Evolutionary conservation across 1,140 invertebrate genomes (phyloP), one percentile per base, ranked within the genome.

Genomic region (Drosophila leontia): DNA sequence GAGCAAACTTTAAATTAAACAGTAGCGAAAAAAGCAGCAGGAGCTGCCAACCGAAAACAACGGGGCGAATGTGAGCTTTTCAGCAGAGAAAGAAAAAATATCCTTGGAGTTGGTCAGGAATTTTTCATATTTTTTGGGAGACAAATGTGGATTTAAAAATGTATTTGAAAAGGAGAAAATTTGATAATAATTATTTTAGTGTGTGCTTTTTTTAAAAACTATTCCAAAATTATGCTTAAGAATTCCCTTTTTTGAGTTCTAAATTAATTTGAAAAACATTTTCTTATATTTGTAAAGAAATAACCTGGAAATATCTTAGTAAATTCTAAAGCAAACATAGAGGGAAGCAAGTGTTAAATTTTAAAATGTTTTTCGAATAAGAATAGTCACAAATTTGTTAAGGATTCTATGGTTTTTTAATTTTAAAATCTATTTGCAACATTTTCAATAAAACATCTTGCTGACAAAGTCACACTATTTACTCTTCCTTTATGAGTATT

Each of bases 1-100:
- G 5, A 17, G 9, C 19, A 37, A 79, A 87, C 67, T 62, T 78
- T 74, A 79, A 79, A 79, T 64, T 64, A 79, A 79, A 78, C 63
- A 72, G 71, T 39, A 78, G 61, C 63, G 29, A 55, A 59, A 75
- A 53, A 47, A 55, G 51, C 68, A 56, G 50, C 12, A 56, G 65
- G 53, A 42, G 65, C 41, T 59, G 51, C 19, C 35, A 56, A 56
- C 53, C 53, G 19, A 26, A 56, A 56, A 26, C 19, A 55, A n/a
- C 53, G 35, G 53, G 53, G 53, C 19, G 35, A 56, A 26, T 56
- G 68, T 58, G 51, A 42, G 13, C 39, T 17, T 23, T 39, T 5
- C 34, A 29, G 35, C 65, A 59, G 35, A 19, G 35, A 26, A 35
- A 26, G 44, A 37, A 29, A 65, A 78, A 74, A 58, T 44, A 48